Base-by-base conservation (phyloP, 2,888 invertebrate species). In the Syrphus vitripennis region DNA sequence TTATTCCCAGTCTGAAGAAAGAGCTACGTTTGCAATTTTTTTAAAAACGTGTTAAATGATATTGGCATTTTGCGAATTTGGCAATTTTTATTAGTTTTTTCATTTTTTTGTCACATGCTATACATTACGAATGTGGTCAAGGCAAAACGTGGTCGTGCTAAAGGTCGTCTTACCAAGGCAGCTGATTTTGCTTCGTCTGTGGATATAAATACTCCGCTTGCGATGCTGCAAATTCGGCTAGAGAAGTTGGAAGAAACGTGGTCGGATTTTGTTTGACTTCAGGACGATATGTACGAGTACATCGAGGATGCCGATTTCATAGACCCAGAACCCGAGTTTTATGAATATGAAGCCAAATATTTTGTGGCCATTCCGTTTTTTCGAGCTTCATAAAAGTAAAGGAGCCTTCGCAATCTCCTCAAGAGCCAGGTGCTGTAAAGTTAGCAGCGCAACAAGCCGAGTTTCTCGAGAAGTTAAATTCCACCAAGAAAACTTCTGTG, bases 281-380 rank as follows among this genome's bases (percentile, higher is more conserved):
- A 57, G 2, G 21, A 71, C 16, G 4, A 71, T 10, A 26, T 57
- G 19, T 71, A 37, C 24, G 42, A 57, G 57, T 5, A n/a, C 40
- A 59, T n/a, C n/a, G n/a, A n/a, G 4, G 26, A 40, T 14, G 19
- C 6, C 1, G 74, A 26, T 3, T 59, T 74, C n/a, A 48, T 29
- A 1, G 61, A 74, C 29, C 61, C 57, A 4, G 57, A 24, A 31
- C 14, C 48, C 3, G 48, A 48, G 14, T 50, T 59, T 16, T 37
- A 40, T 5, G 53, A 42, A 31, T 53, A 65, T 12, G 40, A 75
- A 21, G n/a, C 21, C 1, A 61, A 53, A 42, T 55, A 55, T 40
- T 67, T 77, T 26, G 19, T 21, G 12, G 45, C 77, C 40, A 76
- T 34, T 42, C 65, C 2, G 26, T 10, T 45, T n/a, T 76, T 12